Percentiles rank a stretch among this genome's conserved stretches.
Evolutionary conservation across 2,888 invertebrate genomes (phyloP).

Genomic region (Thyatira batis): DNA sequence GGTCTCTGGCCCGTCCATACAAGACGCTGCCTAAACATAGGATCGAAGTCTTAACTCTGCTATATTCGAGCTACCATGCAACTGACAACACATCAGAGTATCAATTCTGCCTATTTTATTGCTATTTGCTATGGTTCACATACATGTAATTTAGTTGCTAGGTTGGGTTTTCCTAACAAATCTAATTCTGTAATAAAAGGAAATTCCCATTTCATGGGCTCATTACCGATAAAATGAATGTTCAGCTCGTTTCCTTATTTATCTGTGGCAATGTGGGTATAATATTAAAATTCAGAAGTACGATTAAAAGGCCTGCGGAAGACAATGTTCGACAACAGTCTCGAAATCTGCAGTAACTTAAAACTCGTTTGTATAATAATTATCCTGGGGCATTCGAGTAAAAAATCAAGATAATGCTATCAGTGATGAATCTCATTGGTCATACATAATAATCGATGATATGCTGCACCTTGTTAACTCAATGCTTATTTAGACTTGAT

Average conservation of each 20-base stretch:
- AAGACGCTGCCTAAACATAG: too few species aligned
- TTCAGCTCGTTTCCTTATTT: neutral
- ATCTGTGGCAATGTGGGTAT: neutral
- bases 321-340: neutral
- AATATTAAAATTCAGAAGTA: neutral
- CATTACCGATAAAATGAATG: neutral
- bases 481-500: constrained; percentile 50
- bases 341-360: neutral
- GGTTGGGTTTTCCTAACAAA: too few species aligned
- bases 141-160: too few species aligned
- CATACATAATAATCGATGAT: constrained; percentile 16
- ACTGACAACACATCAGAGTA: too few species aligned
- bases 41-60: too few species aligned
- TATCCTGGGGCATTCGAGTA: neutral
- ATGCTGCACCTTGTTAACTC: constrained; percentile 52
- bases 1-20: too few species aligned
- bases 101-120: too few species aligned
- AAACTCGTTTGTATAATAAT: constrained; percentile 13
- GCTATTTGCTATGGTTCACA: too few species aligned
- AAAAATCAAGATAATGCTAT: constrained; percentile 16
- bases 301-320: neutral
- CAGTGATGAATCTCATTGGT: constrained; percentile 37
- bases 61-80: too few species aligned
- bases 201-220: neutral
- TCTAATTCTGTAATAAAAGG: neutral